Evolutionary conservation across 2,797 vertebrate genomes (phyloP).

Genomic region (Onychomys leucogaster): DNA sequence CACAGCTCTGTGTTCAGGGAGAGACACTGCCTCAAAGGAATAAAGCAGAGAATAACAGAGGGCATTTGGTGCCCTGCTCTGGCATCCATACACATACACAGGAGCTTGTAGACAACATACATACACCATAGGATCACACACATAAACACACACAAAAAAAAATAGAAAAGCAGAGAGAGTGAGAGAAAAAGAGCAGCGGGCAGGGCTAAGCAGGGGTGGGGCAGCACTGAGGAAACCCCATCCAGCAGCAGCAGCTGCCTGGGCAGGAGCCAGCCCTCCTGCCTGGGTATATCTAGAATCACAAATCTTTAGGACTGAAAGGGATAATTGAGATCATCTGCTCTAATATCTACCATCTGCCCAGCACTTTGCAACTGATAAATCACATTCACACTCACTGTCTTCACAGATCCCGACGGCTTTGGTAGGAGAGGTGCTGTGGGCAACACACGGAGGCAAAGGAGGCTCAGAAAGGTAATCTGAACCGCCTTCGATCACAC

Average conservation of each 20-base stretch:
- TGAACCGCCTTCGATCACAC: background rate
- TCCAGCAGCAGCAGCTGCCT: background rate
- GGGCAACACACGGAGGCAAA: background rate
- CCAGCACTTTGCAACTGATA: slow-evolving; percentile 35
- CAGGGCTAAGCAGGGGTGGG: background rate
- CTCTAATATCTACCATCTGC: slow-evolving; percentile 48
- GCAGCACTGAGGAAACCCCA: background rate
- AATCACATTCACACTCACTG: slow-evolving; percentile 31
- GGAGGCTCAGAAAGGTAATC: background rate
- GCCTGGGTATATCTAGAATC: background rate
- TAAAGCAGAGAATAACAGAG: background rate
- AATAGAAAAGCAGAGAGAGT: background rate
- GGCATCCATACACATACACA: background rate
- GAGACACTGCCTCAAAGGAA: background rate
- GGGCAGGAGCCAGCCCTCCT: background rate
- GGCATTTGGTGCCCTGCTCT: background rate
- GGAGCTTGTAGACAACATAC: background rate
- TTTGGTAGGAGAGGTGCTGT: background rate
- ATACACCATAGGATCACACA: background rate
- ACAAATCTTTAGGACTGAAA: slow-evolving; percentile 48
- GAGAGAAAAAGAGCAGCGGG: background rate
- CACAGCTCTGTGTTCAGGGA: background rate
- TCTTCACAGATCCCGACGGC: background rate
- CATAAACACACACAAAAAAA: background rate
- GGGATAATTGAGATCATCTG: slow-evolving; percentile 6